Evolutionary conservation across 2,797 vertebrate genomes (phyloP).

Genomic region (Enteromius thamalakanensis): DNA sequence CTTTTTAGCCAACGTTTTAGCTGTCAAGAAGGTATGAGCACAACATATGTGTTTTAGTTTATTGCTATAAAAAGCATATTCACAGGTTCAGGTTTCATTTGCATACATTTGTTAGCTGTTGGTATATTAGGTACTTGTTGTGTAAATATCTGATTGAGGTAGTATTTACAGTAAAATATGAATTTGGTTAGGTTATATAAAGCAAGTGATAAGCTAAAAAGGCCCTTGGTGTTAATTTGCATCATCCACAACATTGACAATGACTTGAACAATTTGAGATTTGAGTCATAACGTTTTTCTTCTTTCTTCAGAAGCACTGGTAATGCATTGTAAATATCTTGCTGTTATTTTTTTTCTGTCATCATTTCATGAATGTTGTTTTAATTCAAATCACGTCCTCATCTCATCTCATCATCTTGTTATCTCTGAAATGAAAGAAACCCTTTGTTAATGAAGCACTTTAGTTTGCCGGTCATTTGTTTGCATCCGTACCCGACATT

Average conservation of each 20-base stretch:
- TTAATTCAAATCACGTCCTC: background rate
- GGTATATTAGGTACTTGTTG: background rate
- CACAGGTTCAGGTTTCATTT: background rate
- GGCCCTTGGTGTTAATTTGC: background rate
- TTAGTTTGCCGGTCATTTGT: background rate
- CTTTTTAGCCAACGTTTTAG: background rate
- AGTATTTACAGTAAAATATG: background rate
- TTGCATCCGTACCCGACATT: background rate
- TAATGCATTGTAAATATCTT: background rate
- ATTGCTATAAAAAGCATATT: background rate
- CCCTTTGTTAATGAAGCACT: background rate
- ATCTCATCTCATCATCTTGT: background rate
- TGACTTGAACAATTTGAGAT: background rate
- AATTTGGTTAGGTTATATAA: background rate
- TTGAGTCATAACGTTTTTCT: background rate
- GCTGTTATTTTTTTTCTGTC: background rate
- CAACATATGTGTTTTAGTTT: no score
- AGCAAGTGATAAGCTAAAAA: background rate
- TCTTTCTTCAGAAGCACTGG: background rate
- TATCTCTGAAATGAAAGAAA: background rate
- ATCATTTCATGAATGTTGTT: background rate
- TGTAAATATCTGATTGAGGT: background rate
- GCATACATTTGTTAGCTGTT: background rate
- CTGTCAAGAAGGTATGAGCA: background rate
- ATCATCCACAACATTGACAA: background rate